Percentiles rank a stretch among this genome's conserved stretches.
Evolutionary conservation across 1,140 invertebrate species (phyloP).

Genomic region (Delia radicum): DNA sequence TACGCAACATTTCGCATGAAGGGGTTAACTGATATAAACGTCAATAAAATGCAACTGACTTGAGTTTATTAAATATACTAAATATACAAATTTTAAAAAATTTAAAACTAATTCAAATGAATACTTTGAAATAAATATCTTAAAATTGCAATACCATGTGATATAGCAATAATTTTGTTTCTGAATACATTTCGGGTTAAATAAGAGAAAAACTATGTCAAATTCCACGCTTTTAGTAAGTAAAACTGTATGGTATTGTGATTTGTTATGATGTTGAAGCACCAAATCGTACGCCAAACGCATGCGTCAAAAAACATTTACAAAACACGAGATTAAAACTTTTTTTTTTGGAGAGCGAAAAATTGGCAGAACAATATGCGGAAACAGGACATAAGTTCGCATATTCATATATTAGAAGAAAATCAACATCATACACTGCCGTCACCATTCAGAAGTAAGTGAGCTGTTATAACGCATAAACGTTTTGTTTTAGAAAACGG

Average conservation of each 20-base stretch:
- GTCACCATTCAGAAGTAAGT: constrained; percentile 20
- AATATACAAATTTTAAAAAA: too few species aligned
- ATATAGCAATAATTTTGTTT: too few species aligned
- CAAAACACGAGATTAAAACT: background rate
- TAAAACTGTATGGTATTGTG: background rate
- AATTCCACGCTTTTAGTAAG: constrained; percentile 6
- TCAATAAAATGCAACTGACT: too few species aligned
- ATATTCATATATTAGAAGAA: background rate
- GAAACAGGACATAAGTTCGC: constrained; percentile 2
- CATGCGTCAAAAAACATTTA: background rate
- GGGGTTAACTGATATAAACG: too few species aligned
- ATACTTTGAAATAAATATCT: too few species aligned
- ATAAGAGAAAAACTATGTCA: constrained; percentile 4
- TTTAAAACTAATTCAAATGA: too few species aligned
- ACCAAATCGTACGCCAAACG: background rate
- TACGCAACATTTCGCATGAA: too few species aligned
- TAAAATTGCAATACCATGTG: too few species aligned
- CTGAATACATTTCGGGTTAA: too few species aligned
- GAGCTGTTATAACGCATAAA: constrained; percentile 19
- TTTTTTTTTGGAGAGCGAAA: background rate
- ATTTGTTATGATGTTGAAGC: background rate
- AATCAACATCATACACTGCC: constrained; percentile 13
- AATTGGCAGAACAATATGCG: background rate
- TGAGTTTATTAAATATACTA: too few species aligned
- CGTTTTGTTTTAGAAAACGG: constrained; percentile 6